Base-by-base conservation (phyloP, 2,797 vertebrate species). In the Gouania willdenowi region DNA sequence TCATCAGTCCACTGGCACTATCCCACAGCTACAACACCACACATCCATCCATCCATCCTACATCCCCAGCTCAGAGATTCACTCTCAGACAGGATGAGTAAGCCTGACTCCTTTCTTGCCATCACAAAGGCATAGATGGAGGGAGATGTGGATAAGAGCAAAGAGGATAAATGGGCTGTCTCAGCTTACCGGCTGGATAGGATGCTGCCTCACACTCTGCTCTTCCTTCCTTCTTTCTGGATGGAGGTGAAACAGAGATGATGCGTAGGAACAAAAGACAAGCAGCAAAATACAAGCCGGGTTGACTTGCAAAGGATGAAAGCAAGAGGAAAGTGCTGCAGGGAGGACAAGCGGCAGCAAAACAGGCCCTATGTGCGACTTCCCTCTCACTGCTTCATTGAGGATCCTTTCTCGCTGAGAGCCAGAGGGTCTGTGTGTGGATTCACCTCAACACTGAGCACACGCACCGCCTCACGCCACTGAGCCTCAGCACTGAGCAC, bases 391-490 rank as follows among this genome's bases (percentile, higher is more conserved):
- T 58, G 51, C 30, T 33, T 66, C 15, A 11, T 44, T 56, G 53
- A 71, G 66, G 42, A 66, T 87, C 67, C 79, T 84, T 86, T 87
- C 87, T 85, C 77, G 82, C 62, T 71, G 75, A 69, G 75, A 85
- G 77, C 71, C 72, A 81, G 78, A 73, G 75, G 77, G 71, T 71
- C n/a, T n/a, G n/a, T n/a, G n/a, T 80, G 76, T 87, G 71, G 77
- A 77, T 78, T 84, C 79, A 83, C 83, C 84, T 86, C 77, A 84
- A 81, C 59, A 75, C 76, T 74, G 71, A 77, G 74, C 79, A 48
- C 73, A 85, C 79, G 67, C 69, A 84, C 76, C 66, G 71, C 78
- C 78, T 78, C 81, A 70, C 64, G 77, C 73, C 80, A 71, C 68
- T 48, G 79, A 70, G 72, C 82, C 79, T 56, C 73, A 71, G 67